Conservation (phyloP, 2,113 vertebrate genomes). For the Nanger granti region DNA sequence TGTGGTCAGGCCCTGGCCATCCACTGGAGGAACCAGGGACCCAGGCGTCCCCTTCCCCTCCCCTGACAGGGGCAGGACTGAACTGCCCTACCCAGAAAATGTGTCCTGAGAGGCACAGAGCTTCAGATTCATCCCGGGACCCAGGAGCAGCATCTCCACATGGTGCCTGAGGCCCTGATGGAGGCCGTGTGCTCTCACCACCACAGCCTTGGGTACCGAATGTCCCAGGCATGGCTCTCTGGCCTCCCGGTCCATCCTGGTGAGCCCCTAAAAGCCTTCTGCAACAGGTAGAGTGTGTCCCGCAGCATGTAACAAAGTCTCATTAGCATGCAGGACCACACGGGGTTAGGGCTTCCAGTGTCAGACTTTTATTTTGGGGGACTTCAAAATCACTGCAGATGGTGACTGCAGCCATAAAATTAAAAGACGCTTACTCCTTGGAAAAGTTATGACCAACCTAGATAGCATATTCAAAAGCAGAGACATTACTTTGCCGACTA, state of each 20-base stretch:
- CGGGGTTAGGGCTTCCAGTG: background rate
- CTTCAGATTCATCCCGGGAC: background rate
- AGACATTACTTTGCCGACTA: too few species aligned
- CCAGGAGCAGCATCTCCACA: background rate
- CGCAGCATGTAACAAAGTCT: too few species aligned
- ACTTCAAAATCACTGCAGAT: too few species aligned
- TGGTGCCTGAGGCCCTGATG: background rate
- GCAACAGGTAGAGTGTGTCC: background rate
- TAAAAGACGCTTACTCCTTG: too few species aligned
- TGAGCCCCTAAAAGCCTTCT: background rate
- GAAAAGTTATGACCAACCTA: too few species aligned
- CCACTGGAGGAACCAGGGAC: background rate
- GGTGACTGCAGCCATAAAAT: too few species aligned
- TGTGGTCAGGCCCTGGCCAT: background rate
- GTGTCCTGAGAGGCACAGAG: background rate
- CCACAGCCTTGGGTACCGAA: fast-evolving
- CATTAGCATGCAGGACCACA: background rate
- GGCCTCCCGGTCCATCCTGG: background rate
- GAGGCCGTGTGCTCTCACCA: background rate
- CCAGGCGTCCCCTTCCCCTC: background rate
- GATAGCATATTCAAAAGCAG: too few species aligned
- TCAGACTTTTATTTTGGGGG: too few species aligned
- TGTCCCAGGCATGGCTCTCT: fast-evolving
- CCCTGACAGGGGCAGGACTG: background rate
- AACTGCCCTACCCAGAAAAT: background rate